Conservation (phyloP, 2,888 invertebrate genomes). For the Thereva nobilitata region DNA sequence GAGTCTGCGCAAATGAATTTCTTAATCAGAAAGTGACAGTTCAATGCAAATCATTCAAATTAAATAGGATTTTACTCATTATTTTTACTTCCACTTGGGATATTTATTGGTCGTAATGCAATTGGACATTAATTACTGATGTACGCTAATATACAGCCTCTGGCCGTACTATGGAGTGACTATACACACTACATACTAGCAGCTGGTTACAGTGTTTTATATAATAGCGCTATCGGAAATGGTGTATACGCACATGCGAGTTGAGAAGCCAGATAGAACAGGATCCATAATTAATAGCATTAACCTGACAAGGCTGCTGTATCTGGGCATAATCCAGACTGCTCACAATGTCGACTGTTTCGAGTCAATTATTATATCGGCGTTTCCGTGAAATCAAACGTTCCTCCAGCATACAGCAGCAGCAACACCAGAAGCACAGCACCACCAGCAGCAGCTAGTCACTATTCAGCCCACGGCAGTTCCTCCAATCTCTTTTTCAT, state of each 20-base stretch:
- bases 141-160: too few species aligned
- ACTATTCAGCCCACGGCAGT: not conserved
- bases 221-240: too few species aligned
- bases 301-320: slow-evolving; percentile 32
- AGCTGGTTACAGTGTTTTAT: too few species aligned
- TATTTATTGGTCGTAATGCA: too few species aligned
- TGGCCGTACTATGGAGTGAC: too few species aligned
- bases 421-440: slow-evolving; percentile 7
- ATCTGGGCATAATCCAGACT: not conserved
- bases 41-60: not conserved
- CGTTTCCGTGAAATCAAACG: slow-evolving; percentile 31
- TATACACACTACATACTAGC: too few species aligned
- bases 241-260: not conserved
- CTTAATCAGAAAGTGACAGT: not conserved
- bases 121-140: too few species aligned
- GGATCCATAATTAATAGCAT: slow-evolving; percentile 32
- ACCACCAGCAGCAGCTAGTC: not conserved
- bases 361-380: slow-evolving; percentile 34
- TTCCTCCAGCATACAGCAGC: slow-evolving; percentile 8
- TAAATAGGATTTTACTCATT: not conserved
- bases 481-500: too few species aligned
- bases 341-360: slow-evolving; percentile 22
- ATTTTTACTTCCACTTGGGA: not conserved
- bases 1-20: too few species aligned
- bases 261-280: not conserved